phyloP scores from a whole-genome alignment of 2,113 vertebrate genomes.

The Cephalophus harveyi region DNA sequence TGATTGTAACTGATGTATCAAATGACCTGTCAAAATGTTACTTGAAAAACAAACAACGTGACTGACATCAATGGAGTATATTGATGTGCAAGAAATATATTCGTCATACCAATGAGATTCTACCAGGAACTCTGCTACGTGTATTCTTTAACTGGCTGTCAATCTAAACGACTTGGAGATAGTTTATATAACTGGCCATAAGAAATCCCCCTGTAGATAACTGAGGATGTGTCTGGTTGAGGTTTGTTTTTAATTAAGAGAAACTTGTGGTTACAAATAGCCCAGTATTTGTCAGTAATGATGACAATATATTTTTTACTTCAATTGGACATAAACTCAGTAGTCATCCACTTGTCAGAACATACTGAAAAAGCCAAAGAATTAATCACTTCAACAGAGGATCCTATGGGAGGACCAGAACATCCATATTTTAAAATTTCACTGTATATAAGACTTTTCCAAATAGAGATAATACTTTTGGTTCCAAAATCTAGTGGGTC shows the following conservation, averaged over 20 bases:
- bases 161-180: background rate
- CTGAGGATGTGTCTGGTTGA: background rate
- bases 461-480: background rate
- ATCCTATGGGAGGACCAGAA: background rate
- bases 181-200: background rate
- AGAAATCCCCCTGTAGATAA: background rate
- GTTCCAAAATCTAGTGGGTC: background rate
- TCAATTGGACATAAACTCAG: background rate
- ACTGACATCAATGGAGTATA: background rate
- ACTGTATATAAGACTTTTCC: background rate
- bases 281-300: background rate
- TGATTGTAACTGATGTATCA: background rate
- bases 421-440: background rate
- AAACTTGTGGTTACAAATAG: background rate
- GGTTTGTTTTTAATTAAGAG: background rate
- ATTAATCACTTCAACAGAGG: background rate
- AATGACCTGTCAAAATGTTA: background rate
- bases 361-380: background rate
- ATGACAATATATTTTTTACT: background rate
- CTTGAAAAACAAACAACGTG: background rate
- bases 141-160: background rate
- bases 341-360: background rate
- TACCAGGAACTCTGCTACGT: background rate
- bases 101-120: background rate
- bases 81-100: background rate